Evolutionary conservation across 2,797 vertebrate genomes (phyloP).

Genomic region (Melanotaenia pygmaea): DNA sequence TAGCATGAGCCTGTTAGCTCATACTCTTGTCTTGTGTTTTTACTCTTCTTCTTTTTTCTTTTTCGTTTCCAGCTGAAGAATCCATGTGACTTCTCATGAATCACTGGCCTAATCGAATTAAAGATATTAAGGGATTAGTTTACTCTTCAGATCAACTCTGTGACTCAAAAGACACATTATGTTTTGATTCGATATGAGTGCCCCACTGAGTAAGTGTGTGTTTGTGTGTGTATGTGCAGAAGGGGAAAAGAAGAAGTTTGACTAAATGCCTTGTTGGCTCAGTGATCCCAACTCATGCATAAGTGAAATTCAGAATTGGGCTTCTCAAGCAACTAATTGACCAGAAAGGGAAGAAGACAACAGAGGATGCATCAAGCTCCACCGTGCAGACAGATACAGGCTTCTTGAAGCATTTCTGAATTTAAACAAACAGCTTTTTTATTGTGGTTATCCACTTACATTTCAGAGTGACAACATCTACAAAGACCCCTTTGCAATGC

Average conservation of each 20-base stretch:
- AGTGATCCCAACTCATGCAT: slow-evolving; percentile 57
- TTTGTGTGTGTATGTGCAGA: not conserved
- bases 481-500: slow-evolving; percentile 19
- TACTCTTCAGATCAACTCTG: slow-evolving; percentile 17
- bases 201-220: slow-evolving; percentile 7
- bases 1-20: not conserved
- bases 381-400: slow-evolving; percentile 10
- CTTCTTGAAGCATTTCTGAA: not conserved
- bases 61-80: not conserved
- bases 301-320: slow-evolving; percentile 55
- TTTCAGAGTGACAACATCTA: slow-evolving; percentile 17
- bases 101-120: not conserved
- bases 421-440: slow-evolving; percentile 14
- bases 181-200: not conserved
- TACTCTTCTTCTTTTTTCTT: not conserved
- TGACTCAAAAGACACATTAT: slow-evolving; percentile 1
- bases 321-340: slow-evolving; percentile 61
- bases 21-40: not conserved
- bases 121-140: slow-evolving; percentile 14
- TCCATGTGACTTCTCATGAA: not conserved
- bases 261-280: slow-evolving; percentile 57
- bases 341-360: slow-evolving; percentile 45
- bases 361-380: slow-evolving; percentile 30
- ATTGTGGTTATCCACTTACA: slow-evolving; percentile 3
- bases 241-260: slow-evolving; percentile 35